Conservation (phyloP, 2,113 vertebrate genomes). For the Hystrix brachyura region DNA sequence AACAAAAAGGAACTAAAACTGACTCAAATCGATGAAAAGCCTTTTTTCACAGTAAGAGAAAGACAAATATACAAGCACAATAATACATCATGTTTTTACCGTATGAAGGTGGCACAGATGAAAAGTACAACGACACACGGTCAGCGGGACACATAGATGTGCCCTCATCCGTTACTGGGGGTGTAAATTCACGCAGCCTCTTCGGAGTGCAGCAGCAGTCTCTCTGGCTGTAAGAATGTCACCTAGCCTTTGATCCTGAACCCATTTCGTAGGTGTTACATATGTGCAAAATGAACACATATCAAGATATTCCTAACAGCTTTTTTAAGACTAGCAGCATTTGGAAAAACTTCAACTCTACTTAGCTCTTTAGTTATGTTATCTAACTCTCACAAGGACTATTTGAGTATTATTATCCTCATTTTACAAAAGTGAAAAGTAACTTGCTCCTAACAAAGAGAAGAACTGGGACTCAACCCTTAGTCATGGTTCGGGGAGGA, state of each 20-base stretch:
- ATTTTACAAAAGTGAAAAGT: background rate
- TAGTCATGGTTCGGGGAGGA: background rate
- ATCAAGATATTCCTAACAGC: background rate
- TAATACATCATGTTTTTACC: background rate
- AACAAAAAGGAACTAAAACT: background rate
- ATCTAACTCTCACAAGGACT: background rate
- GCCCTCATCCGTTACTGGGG: background rate
- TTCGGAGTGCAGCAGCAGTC: background rate
- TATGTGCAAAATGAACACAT: background rate
- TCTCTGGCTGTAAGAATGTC: conserved; percentile 6
- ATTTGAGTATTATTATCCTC: background rate
- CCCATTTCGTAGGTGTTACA: background rate
- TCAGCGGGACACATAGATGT: background rate
- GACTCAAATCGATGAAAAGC: background rate
- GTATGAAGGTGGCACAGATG: background rate
- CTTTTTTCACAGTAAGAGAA: background rate
- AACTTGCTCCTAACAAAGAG: background rate
- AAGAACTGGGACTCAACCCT: background rate
- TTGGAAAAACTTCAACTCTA: background rate
- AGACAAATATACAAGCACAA: background rate
- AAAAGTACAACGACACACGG: background rate
- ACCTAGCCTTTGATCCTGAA: background rate
- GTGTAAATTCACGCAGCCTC: background rate
- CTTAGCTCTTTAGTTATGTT: background rate
- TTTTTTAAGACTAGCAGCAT: background rate